phyloP scores from a whole-genome alignment of 2,113 vertebrate species.

The Ptilorrhoa leucosticta region DNA sequence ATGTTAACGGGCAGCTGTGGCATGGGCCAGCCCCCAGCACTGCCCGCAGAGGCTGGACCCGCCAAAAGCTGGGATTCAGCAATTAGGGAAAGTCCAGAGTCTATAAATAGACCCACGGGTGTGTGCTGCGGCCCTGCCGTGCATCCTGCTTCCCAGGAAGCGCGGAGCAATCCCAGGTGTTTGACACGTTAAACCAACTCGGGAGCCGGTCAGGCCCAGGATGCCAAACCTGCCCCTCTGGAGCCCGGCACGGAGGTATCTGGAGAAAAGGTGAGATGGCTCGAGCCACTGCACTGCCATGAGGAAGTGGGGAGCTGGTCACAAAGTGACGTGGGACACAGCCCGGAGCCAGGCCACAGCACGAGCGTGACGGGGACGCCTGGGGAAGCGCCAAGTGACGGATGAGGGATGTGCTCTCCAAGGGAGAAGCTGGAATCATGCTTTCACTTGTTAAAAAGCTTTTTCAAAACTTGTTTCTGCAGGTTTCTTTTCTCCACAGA shows the following conservation, averaged over 20 bases:
- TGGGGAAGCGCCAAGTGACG: background rate
- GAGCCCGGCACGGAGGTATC: background rate
- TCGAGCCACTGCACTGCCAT: background rate
- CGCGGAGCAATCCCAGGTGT: accelerated
- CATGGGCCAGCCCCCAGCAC: background rate
- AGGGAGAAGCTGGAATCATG: background rate
- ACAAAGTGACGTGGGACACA: background rate
- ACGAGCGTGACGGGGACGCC: accelerated
- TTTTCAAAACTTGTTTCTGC: background rate
- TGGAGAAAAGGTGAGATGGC: background rate
- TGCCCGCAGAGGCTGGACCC: background rate
- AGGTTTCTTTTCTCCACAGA: background rate
- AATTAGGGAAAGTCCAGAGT: conserved; percentile 1
- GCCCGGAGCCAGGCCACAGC: background rate
- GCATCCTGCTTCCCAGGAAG: background rate
- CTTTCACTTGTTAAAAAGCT: background rate
- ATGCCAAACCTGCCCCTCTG: background rate
- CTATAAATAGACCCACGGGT: background rate
- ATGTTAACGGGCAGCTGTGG: background rate
- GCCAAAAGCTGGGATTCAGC: conserved; percentile 5
- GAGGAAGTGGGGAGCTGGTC: background rate
- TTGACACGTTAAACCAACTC: background rate
- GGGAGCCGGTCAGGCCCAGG: background rate
- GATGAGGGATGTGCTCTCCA: background rate
- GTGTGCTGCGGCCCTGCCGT: background rate